A percentile compares a stretch with the other conserved stretches of the same genome.
These are phyloP conservation scores for Drosophila cognata DNA, from an alignment of 2,888 invertebrate genomes.

Conservation along the genomic window DNA sequence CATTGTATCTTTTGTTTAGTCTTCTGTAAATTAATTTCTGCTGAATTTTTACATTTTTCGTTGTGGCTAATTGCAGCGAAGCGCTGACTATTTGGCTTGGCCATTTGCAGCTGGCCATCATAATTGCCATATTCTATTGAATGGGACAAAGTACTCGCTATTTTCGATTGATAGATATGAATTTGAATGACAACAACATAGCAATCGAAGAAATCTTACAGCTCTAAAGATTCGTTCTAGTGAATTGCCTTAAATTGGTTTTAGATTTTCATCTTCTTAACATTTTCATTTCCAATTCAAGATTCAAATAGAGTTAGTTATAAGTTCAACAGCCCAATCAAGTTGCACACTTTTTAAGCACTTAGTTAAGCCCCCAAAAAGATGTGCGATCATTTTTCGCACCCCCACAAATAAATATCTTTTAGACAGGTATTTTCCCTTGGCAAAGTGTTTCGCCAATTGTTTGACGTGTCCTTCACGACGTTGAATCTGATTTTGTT, in stretches of 20 bases:
- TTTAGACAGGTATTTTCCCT: conserved; percentile 56
- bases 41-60: conserved; percentile 46
- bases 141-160: background rate
- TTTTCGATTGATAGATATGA: background rate
- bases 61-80: conserved; percentile 62
- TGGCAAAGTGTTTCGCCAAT: conserved; percentile 48
- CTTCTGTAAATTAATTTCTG: conserved; percentile 63
- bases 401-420: conserved; percentile 56
- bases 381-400: conserved; percentile 55
- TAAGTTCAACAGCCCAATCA: background rate
- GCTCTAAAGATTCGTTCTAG: accelerated
- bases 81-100: conserved; percentile 50
- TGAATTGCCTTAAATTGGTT: background rate
- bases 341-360: background rate
- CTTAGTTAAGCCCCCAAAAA: background rate
- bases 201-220: no score
- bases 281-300: background rate
- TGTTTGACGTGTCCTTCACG: conserved; percentile 78
- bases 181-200: background rate
- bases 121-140: conserved; percentile 30
- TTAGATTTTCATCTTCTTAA: background rate
- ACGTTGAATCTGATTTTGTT: conserved; percentile 54
- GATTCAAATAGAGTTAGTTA: background rate
- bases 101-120: conserved; percentile 58
- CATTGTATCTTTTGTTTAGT: conserved; percentile 58